Evolutionary conservation across 2,888 invertebrate genomes (phyloP), one percentile per base, ranked within the genome.

Genomic region (Aspidiotus destructor): DNA sequence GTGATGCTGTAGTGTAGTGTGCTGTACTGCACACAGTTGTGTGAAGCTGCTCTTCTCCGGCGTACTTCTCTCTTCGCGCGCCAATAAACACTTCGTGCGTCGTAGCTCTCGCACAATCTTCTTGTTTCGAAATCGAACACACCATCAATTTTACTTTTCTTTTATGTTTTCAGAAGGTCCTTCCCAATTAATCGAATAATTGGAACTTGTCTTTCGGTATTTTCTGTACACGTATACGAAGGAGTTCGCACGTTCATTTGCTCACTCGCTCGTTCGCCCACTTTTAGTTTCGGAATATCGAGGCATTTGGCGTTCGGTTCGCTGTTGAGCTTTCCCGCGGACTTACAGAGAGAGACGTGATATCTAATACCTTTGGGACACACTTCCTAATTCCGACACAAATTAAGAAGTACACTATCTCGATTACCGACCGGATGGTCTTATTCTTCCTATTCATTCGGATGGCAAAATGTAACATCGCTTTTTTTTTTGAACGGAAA

Each of bases 141-240:
- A 48, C 48, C 48, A 48, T 48, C 48, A 48, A 48, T 58, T 58
- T 58, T 58, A 17, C 28, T 58, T 58, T 58, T 58, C 28, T 58
- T 17, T 58, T 28, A 58, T 58, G 58, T 58, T 58, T 58, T 55
- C 53, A 40, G 41, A 13, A 53, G 60, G 57, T 58, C 58, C 58
- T 67, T 65, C 57, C 58, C 67, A 67, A 67, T 67, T 67, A 67
- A 67, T 67, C 67, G 67, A 67, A 67, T 67, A 67, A 67, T 67
- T 67, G 67, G 67, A 67, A 67, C 67, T 60, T 67, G 67, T 67
- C 67, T 67, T 67, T 55, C 40, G 67, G 48, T 60, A 67, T 67
- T 67, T 67, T 42, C 44, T n/a, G 16, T 15, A 11, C 55, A 16
- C 10, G 55, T 17, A 55, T 55, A 55, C 16, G 55, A 2, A 55